Evolutionary conservation across 1,140 invertebrate genomes (phyloP).

Genomic region (Glomeris maerens): DNA sequence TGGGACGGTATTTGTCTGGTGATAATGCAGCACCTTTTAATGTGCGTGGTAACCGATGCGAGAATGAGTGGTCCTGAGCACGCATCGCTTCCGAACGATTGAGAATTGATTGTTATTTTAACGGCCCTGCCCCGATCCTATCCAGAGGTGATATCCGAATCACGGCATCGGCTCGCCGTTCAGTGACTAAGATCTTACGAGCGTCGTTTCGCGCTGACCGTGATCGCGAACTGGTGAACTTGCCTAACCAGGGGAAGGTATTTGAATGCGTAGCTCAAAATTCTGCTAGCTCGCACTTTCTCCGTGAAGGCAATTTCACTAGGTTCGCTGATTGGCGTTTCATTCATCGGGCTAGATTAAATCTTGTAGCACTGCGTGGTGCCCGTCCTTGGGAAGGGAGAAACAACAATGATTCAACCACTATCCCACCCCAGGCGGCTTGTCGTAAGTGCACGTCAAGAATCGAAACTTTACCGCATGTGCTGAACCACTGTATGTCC

Average conservation of each 20-base stretch:
- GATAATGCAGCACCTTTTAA: too few species aligned
- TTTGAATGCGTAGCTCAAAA: not conserved
- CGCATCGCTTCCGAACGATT: too few species aligned
- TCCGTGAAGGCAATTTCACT: constrained; percentile 19
- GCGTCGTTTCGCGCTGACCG: too few species aligned
- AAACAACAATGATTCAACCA: constrained; percentile 16
- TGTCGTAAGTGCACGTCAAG: constrained; percentile 21
- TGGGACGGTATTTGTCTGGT: too few species aligned
- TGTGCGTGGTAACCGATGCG: too few species aligned
- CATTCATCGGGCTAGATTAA: constrained; percentile 26
- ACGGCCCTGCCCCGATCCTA: too few species aligned
- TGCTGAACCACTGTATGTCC: constrained; percentile 25
- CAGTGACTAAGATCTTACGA: too few species aligned
- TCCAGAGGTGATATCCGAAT: too few species aligned
- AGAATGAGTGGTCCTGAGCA: too few species aligned
- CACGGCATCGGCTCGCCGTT: too few species aligned
- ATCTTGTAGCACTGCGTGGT: constrained; percentile 26
- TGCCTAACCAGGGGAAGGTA: not conserved
- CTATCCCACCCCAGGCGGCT: too few species aligned
- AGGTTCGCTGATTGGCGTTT: constrained; percentile 30
- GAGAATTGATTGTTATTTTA: too few species aligned
- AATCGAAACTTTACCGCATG: constrained; percentile 23
- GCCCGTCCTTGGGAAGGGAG: constrained; percentile 3
- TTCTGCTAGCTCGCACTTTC: constrained; percentile 18
- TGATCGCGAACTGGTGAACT: not conserved